Evolutionary conservation across 2,113 vertebrate species (phyloP), one percentile per base, ranked within the genome.

Genomic region (Pachycephala philippinensis): DNA sequence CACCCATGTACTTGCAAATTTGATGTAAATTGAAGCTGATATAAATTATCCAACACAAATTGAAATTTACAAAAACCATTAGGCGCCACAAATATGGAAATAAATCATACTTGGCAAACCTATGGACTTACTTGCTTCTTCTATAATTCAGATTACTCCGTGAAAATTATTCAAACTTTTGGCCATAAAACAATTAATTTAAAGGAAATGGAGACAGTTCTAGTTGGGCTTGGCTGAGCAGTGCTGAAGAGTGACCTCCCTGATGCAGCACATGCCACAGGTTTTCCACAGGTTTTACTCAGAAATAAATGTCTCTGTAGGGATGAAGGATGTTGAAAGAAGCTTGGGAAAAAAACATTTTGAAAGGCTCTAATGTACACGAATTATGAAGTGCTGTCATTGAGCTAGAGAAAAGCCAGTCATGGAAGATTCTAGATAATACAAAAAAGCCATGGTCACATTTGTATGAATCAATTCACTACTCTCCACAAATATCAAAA

Each of bases 11-110:
- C 72, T 77, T 87, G 68, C 66, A 96, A 96, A 97, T 95, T 31
- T 93, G 91, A 97, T 96, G 96, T 57, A 96, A 97, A 97, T 95
- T 94, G 94, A 94, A 96, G 85, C 63, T 93, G 95, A 97, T 97
- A 89, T 69, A 95, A 96, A 97, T 97, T 97, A 95, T 91, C 87
- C 40, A 91, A 83, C 92, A 94, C 90, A 96, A 96, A 97, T 76
- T 95, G 86, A 94, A 97, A 95, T 96, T 97, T 95, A 95, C 88
- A 93, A 96, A 97, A 97, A 87, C 77, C 87, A 93, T 97, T 96
- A 95, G 93, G 87, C 0, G 1, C 49, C 80, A 87, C 77, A 94
- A 95, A 97, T 84, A 56, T 47, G 70, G 95, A 95, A 95, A 97
- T 96, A 95, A 96, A 95, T 97, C 93, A 95, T 57, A 95, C 44